These are phyloP conservation scores for Gallinago jamesoni DNA, from an alignment of 2,113 vertebrate genomes.

Conservation along the genomic window DNA sequence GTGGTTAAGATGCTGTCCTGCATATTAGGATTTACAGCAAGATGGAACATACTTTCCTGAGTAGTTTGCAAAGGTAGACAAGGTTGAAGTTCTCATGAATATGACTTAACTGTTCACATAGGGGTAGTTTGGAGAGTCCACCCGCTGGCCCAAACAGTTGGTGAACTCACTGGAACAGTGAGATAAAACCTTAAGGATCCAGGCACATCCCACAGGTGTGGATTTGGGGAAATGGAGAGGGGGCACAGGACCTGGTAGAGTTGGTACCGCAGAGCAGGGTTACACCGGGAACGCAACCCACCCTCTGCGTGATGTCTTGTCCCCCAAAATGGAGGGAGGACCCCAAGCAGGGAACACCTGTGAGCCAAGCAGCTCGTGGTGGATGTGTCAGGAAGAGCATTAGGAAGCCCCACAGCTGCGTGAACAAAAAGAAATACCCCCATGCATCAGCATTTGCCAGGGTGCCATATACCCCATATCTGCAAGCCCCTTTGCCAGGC, in stretches of 20 bases:
- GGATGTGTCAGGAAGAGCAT: not conserved
- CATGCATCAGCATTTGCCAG: too few relatives aligned
- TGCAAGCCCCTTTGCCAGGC: accelerated
- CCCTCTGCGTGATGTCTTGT: not conserved
- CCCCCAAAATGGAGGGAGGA: not conserved
- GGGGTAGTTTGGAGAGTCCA: not conserved
- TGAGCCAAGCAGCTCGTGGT: accelerated
- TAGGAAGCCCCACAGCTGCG: not conserved
- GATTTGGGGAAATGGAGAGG: not conserved
- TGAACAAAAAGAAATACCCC: not conserved
- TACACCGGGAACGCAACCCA: accelerated
- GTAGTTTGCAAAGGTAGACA: not conserved
- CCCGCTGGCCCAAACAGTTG: not conserved
- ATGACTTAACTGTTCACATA: not conserved
- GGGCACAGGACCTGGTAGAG: not conserved
- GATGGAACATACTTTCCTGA: not conserved
- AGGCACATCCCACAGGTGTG: too few relatives aligned
- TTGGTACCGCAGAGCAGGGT: not conserved
- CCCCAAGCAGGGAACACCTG: too few relatives aligned
- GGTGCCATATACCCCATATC: accelerated
- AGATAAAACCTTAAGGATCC: accelerated
- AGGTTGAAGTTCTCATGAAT: not conserved
- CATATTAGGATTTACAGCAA: not conserved
- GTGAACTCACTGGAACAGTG: not conserved
- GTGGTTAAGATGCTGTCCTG: not conserved